Percentiles rank a stretch among this genome's conserved stretches.
These are phyloP conservation scores for Brotula barbata DNA, from an alignment of 2,797 vertebrate genomes.

Conservation along the genomic window DNA sequence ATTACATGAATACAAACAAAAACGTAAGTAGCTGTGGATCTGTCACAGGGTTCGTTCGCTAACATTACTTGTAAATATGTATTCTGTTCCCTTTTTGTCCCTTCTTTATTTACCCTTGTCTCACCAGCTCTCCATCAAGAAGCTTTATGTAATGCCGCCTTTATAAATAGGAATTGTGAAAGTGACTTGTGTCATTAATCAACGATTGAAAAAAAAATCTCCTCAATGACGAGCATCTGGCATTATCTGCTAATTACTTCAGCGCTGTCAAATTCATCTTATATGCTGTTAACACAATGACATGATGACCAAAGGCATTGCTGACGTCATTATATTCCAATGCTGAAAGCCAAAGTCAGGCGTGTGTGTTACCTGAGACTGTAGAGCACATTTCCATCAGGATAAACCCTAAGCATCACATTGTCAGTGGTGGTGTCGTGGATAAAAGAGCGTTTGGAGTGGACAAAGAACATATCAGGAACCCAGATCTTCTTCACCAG, in stretches of 20 bases:
- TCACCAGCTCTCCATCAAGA: background rate
- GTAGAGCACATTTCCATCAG: conserved; percentile 96
- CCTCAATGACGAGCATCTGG: background rate
- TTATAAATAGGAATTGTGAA: conserved; percentile 2
- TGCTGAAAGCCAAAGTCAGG: too few species aligned
- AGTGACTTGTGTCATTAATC: conserved; percentile 12
- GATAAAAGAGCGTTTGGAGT: conserved; percentile 97
- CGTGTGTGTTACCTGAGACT: conserved; percentile 94
- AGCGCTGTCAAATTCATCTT: background rate
- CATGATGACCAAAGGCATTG: background rate
- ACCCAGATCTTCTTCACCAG: conserved; percentile 99
- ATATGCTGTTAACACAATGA: conserved; percentile 10
- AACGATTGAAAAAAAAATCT: background rate
- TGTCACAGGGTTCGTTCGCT: too few species aligned
- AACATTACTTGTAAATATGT: too few species aligned
- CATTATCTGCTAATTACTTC: conserved; percentile 14
- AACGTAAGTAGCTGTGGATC: too few species aligned
- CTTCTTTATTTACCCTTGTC: background rate
- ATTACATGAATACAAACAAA: too few species aligned
- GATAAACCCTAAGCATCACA: conserved; percentile 95
- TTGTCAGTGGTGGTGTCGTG: conserved; percentile 98
- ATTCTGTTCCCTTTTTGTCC: too few species aligned
- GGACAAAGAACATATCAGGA: conserved; percentile 98
- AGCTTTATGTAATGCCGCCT: background rate
- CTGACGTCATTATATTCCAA: too few species aligned